A percentile compares a stretch with the other conserved stretches of the same genome.
Evolutionary conservation across 2,113 vertebrate species (phyloP).

Genomic region (Poecilia latipinna): DNA sequence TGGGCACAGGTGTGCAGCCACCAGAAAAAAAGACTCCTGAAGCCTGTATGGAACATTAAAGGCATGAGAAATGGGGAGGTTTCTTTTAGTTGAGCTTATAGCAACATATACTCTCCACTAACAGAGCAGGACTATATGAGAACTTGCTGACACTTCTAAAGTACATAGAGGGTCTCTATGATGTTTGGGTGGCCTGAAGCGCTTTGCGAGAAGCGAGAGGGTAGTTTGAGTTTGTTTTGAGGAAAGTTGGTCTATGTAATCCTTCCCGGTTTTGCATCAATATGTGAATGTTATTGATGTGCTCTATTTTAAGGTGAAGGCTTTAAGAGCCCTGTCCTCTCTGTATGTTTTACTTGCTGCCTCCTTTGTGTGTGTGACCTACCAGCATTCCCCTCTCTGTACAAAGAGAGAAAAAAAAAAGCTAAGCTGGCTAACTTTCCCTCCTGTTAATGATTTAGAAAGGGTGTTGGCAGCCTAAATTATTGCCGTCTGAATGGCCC

Average conservation of each 20-base stretch:
- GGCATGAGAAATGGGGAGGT: not conserved
- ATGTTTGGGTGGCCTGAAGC: slow-evolving; percentile 71
- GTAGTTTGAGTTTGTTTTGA: slow-evolving; percentile 53
- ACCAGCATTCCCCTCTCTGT: slow-evolving; percentile 38
- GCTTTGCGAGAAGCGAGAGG: slow-evolving; percentile 36
- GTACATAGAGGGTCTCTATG: slow-evolving; percentile 47
- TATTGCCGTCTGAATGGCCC: slow-evolving; percentile 67
- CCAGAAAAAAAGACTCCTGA: not conserved
- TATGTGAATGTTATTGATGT: slow-evolving; percentile 71
- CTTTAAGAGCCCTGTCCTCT: slow-evolving; percentile 40
- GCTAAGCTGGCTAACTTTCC: slow-evolving; percentile 38
- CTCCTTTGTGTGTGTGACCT: slow-evolving; percentile 27
- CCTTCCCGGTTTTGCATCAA: slow-evolving; percentile 71
- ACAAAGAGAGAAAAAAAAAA: slow-evolving; percentile 52
- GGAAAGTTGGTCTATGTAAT: slow-evolving; percentile 62
- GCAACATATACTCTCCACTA: slow-evolving; percentile 4
- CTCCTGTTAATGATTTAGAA: slow-evolving; percentile 70
- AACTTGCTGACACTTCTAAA: slow-evolving; percentile 59
- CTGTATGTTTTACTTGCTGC: slow-evolving; percentile 2
- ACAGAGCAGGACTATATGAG: slow-evolving; percentile 24
- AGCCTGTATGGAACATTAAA: not conserved
- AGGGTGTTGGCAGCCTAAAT: slow-evolving; percentile 69
- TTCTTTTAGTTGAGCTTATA: slow-evolving; percentile 2
- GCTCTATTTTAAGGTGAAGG: slow-evolving; percentile 72
- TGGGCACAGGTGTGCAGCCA: slow-evolving; percentile 26